Evolutionary conservation across 2,888 invertebrate genomes (phyloP), one percentile per base, ranked within the genome.

Genomic region (Cheilosia grossa): DNA sequence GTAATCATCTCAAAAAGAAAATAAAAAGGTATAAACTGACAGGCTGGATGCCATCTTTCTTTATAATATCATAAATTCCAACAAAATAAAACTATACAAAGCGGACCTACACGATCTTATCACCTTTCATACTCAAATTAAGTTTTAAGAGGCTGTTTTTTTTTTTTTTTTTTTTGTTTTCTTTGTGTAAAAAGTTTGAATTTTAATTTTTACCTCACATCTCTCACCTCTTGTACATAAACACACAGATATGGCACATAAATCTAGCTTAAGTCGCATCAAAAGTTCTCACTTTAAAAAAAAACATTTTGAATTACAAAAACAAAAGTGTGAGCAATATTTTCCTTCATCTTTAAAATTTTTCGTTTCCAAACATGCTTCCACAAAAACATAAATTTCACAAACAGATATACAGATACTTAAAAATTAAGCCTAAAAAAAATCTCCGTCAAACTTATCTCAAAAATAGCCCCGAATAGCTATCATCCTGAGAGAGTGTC

Each of bases 401-500:
- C 33, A 80, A 59, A 59, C 63, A 70, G 33, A 63, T 56, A 37
- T 59, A 64, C 63, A 70, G 47, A 63, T 56, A 37, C 17, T 24
- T 21, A 30, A 67, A 56, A 27, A 37, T 33, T 44, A 51, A 77
- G 24, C 6, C 42, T 70, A 61, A 66, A 77, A 77, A 54, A 44
- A 63, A 53, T 51, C 42, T 79, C 54, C 83, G 83, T 85, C 75
- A 81, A 85, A 80, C 61, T 79, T 79, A 66, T 79, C 79, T 79
- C 47, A 72, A 79, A 79, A 91, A 89, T 91, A 92, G 92, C 92
- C 89, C 92, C 92, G 88, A 91, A 91, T 89, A 90, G 91, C 88
- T 92, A 92, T 89, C 93, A 93, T 93, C 93, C 93, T 88, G 95
- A 95, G 89, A 94, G 93, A 89, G 92, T 94, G 53, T 94, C 94